Evolutionary conservation across 2,797 vertebrate species (phyloP).

Genomic region (Enteromius trimaculatus): DNA sequence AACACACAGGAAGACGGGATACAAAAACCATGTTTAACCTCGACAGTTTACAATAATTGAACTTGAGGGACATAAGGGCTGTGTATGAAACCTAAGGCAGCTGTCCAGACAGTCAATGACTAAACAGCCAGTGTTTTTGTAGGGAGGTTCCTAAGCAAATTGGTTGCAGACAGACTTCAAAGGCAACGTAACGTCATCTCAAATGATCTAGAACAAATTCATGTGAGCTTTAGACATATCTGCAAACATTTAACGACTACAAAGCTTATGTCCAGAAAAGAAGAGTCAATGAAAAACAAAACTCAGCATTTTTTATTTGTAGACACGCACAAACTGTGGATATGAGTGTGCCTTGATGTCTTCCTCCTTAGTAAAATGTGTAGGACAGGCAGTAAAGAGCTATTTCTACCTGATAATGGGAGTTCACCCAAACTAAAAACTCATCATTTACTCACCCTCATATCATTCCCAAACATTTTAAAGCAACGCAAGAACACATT

Average conservation of each 20-base stretch:
- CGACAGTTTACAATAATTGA: slow-evolving; percentile 10
- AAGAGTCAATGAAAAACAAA: neutral
- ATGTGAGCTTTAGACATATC: neutral
- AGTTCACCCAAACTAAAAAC: neutral
- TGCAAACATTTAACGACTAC: neutral
- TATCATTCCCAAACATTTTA: neutral
- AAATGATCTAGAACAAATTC: neutral
- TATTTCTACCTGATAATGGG: neutral
- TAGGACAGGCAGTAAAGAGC: neutral
- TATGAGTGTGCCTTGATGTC: neutral
- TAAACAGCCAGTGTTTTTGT: neutral
- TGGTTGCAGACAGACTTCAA: neutral
- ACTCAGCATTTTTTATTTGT: neutral
- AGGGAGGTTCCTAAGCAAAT: neutral
- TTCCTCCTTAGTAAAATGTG: neutral
- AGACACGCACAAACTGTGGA: neutral
- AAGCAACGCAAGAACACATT: too few relatives aligned
- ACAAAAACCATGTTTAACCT: slow-evolving; percentile 6
- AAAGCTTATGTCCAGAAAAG: neutral
- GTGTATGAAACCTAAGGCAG: slow-evolving; percentile 2
- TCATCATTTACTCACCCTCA: neutral
- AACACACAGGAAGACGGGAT: slow-evolving; percentile 14
- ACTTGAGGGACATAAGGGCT: slow-evolving; percentile 19
- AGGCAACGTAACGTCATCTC: neutral
- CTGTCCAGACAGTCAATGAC: neutral